These are phyloP conservation scores for Ctena decussata DNA, from an alignment of 2,888 invertebrate genomes.

Conservation along the genomic window DNA sequence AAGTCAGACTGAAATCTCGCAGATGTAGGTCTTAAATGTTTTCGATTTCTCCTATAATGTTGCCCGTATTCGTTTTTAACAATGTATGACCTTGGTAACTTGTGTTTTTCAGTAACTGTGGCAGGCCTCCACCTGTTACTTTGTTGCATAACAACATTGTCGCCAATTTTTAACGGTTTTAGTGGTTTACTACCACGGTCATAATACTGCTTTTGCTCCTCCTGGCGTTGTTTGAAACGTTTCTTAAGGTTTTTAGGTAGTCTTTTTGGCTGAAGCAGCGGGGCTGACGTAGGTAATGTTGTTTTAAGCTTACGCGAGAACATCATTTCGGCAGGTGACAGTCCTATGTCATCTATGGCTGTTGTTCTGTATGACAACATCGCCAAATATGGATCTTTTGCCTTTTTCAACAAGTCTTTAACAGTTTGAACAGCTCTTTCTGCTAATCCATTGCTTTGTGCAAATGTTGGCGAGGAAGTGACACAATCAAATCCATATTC, in stretches of 20 bases:
- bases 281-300: not conserved
- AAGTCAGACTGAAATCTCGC: not conserved
- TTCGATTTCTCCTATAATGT: not conserved
- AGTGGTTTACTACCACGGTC: not conserved
- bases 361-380: not conserved
- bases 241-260: not conserved
- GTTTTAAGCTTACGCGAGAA: not conserved
- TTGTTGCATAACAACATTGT: not conserved
- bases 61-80: not conserved
- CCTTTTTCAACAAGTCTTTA: slow-evolving; percentile 41
- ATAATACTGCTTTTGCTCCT: not conserved
- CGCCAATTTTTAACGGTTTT: not conserved
- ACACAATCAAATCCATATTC: slow-evolving; percentile 28
- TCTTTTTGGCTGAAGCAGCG: not conserved
- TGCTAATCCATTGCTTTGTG: slow-evolving; percentile 64
- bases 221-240: not conserved
- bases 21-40: not conserved
- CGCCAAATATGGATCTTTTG: not conserved
- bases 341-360: not conserved
- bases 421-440: slow-evolving; percentile 64
- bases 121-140: not conserved
- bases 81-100: not conserved
- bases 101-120: not conserved
- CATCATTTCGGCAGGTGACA: not conserved
- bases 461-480: slow-evolving; percentile 56